These are phyloP conservation scores for Cyprinus carpio DNA, from an alignment of 2,113 vertebrate genomes.

Conservation along the genomic window DNA sequence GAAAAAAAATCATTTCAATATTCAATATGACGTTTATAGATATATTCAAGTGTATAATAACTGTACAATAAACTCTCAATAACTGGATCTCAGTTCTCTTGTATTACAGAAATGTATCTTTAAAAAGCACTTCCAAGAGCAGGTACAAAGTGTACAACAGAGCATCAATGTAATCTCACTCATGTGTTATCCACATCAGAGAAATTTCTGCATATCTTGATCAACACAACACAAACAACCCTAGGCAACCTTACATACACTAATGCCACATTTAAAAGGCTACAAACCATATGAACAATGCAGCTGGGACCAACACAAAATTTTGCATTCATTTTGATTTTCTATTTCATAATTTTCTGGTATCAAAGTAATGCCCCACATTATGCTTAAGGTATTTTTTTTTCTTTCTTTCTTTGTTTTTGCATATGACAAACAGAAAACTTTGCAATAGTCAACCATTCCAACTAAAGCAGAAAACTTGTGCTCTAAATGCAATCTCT, in stretches of 20 bases:
- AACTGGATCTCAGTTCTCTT: not conserved
- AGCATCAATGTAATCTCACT: not conserved
- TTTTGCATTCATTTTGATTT: not conserved
- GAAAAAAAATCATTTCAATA: not conserved
- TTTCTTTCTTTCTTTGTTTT: not conserved
- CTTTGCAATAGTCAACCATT: not conserved
- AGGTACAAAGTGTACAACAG: not conserved
- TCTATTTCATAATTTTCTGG: not conserved
- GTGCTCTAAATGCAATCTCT: not conserved
- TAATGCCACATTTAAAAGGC: not conserved
- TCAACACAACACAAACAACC: constrained; percentile 1
- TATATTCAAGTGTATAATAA: not conserved
- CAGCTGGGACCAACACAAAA: not conserved
- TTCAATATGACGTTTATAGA: not conserved
- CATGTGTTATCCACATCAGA: not conserved
- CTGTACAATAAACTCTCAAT: not conserved
- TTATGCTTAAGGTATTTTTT: not conserved
- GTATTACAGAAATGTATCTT: not conserved
- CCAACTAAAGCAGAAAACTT: not conserved
- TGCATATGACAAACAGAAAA: not conserved
- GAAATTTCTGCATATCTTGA: not conserved
- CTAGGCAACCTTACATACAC: not conserved
- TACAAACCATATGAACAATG: not conserved
- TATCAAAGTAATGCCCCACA: not conserved
- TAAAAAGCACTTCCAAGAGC: not conserved